Percentiles rank a stretch among this genome's conserved stretches.
phyloP scores from a whole-genome alignment of 2,113 vertebrate genomes.

The Indicator indicator region DNA sequence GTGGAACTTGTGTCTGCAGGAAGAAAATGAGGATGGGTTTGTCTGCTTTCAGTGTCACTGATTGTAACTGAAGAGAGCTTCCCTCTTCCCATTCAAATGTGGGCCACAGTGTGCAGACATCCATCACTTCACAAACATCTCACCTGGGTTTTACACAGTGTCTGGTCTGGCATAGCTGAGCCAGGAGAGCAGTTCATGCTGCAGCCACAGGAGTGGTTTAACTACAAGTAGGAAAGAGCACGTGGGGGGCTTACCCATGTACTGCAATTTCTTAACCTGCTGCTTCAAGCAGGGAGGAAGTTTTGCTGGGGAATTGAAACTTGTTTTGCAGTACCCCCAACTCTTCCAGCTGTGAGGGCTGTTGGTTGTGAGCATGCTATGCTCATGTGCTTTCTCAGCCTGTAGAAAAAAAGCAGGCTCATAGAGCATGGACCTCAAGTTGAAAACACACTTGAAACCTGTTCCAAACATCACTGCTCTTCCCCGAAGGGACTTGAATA shows the following conservation, averaged over 20 bases:
- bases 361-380: background rate
- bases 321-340: background rate
- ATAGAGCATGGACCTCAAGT: background rate
- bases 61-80: background rate
- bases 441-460: background rate
- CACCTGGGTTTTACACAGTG: rapidly evolving
- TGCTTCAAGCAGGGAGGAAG: background rate
- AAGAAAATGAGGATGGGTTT: background rate
- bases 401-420: background rate
- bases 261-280: background rate
- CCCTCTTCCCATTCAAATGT: background rate
- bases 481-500: background rate
- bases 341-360: background rate
- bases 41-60: background rate
- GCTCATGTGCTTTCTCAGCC: background rate
- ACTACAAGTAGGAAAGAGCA: background rate
- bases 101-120: background rate
- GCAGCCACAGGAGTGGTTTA: background rate
- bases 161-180: background rate
- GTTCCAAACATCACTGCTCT: background rate
- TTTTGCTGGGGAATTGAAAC: background rate
- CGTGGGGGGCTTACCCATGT: background rate
- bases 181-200: background rate
- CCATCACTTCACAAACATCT: background rate
- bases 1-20: background rate